These are phyloP conservation scores for Prochilodus magdalenae DNA, from an alignment of 2,113 vertebrate species.

Conservation along the genomic window DNA sequence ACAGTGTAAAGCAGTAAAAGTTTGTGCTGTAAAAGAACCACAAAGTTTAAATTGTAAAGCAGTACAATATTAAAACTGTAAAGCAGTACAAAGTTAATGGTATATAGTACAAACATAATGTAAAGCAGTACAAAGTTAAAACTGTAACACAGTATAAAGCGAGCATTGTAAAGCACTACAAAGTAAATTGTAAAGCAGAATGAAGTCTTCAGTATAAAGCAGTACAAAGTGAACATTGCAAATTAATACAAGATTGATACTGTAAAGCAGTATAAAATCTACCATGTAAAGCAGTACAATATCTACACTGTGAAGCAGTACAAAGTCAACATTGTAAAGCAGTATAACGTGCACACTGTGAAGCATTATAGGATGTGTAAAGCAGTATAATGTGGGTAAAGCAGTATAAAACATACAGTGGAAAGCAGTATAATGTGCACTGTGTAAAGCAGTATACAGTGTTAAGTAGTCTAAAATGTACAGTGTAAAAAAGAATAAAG, in stretches of 20 bases:
- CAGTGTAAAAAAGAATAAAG: not conserved
- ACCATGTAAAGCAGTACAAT: not conserved
- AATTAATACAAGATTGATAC: not conserved
- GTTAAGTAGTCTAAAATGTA: not conserved
- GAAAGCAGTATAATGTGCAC: too few species aligned
- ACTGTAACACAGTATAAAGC: not conserved
- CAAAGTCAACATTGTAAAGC: not conserved
- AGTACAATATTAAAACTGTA: not conserved
- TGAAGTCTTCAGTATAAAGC: too few species aligned
- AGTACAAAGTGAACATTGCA: too few species aligned
- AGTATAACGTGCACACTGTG: not conserved
- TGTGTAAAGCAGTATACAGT: not conserved
- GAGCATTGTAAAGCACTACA: too few species aligned
- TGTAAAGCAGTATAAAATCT: not conserved
- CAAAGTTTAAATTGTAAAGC: not conserved
- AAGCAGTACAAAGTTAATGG: not conserved
- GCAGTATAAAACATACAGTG: too few species aligned
- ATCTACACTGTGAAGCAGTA: not conserved
- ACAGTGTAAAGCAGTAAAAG: not conserved
- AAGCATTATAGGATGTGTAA: too few species aligned
- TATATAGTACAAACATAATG: too few species aligned
- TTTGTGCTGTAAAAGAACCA: too few species aligned
- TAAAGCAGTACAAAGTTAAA: not conserved
- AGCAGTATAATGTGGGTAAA: too few species aligned
- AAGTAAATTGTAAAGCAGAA: too few species aligned